Percentiles rank a stretch among this genome's conserved stretches.
Evolutionary conservation across 92 coral and sea anemone genomes (phyloP).

Genomic region (Paragorgia papillata): DNA sequence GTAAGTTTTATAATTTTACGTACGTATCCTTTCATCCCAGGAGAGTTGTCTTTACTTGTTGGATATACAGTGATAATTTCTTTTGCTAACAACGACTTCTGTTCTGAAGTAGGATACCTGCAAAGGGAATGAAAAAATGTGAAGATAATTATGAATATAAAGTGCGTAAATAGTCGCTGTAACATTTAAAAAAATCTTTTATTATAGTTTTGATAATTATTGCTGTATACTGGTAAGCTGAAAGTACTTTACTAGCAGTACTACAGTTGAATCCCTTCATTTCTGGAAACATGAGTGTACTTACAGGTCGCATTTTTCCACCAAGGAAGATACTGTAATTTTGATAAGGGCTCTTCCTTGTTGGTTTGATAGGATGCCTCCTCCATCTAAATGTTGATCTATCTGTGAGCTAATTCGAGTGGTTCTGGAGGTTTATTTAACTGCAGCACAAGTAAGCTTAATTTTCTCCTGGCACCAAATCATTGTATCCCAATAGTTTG

Average conservation of each 20-base stretch:
- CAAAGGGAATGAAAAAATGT: neutral
- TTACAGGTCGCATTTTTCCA: neutral
- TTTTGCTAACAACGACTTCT: neutral
- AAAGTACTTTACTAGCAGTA: too few relatives aligned
- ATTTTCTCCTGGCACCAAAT: neutral
- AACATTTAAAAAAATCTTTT: too few relatives aligned
- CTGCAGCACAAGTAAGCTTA: neutral
- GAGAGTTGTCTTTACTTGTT: neutral
- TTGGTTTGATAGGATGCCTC: neutral
- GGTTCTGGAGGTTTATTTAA: neutral
- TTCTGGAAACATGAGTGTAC: neutral
- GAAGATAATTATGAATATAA: neutral
- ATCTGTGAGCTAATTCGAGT: neutral
- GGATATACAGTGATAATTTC: neutral
- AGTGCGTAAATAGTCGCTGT: too few relatives aligned
- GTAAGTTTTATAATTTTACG: too few relatives aligned
- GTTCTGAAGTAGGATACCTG: slow-evolving; percentile 17
- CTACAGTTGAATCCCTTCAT: neutral
- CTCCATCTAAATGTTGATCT: neutral
- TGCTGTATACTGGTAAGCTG: too few relatives aligned
- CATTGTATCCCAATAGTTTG: neutral
- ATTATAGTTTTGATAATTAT: too few relatives aligned
- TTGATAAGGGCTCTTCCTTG: neutral
- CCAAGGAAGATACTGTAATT: neutral
- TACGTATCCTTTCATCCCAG: too few relatives aligned